Percentiles rank a stretch among this genome's conserved stretches.
Evolutionary conservation across 2,888 invertebrate species (phyloP).

Genomic region (Polylopha cassiicola): DNA sequence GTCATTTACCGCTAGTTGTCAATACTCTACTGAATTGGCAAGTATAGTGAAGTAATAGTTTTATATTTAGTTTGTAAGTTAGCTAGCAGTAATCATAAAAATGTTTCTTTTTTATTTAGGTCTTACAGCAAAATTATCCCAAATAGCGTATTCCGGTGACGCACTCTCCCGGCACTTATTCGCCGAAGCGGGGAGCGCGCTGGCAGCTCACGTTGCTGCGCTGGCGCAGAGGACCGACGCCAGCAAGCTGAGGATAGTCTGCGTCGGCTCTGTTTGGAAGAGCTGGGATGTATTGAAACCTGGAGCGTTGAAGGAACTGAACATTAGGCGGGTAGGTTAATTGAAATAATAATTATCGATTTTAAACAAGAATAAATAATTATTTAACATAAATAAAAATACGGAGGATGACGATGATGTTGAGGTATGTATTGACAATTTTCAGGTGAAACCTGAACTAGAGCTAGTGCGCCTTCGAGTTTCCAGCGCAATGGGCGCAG

Average conservation of each 20-base stretch:
- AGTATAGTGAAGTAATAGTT: too few species aligned
- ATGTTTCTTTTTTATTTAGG: conserved; percentile 38
- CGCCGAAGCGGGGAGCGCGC: conserved; percentile 58
- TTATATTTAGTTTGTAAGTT: too few species aligned
- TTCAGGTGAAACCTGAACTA: conserved; percentile 62
- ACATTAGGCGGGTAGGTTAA: conserved; percentile 54
- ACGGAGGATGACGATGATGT: too few species aligned
- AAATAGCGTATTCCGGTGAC: conserved; percentile 84
- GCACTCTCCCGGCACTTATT: conserved; percentile 72
- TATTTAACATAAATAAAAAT: too few species aligned
- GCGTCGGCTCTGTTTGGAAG: conserved; percentile 96
- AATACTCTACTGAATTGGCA: too few species aligned
- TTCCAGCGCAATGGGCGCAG: conserved; percentile 90
- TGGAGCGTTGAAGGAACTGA: conserved; percentile 80
- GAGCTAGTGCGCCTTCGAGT: conserved; percentile 83
- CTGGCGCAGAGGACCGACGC: conserved; percentile 79
- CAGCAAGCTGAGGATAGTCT: conserved; percentile 81
- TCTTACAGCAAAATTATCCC: conserved; percentile 84
- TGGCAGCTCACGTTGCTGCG: conserved; percentile 83
- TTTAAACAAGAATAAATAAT: background rate
- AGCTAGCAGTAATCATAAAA: too few species aligned
- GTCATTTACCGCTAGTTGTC: too few species aligned
- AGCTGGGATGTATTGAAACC: conserved; percentile 90
- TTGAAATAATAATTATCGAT: conserved; percentile 49
- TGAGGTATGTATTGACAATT: too few species aligned